Conservation (phyloP, 2,113 vertebrate species). For the Spheniscus mendiculus region DNA sequence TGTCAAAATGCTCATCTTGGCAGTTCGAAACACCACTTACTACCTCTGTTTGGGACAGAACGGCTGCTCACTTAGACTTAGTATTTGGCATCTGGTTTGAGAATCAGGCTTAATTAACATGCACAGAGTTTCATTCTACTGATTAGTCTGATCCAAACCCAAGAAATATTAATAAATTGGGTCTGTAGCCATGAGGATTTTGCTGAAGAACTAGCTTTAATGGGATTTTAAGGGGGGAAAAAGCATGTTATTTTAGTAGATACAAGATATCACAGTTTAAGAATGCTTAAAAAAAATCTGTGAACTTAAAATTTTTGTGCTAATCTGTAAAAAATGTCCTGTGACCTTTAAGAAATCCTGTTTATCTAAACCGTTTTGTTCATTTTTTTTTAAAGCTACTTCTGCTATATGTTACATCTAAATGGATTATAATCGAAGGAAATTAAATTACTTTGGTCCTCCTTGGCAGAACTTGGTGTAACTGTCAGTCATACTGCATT, state of each 20-base stretch:
- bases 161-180: not conserved
- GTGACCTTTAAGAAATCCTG: not conserved
- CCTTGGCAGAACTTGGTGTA: slow-evolving; percentile 22
- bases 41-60: not conserved
- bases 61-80: not conserved
- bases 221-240: not conserved
- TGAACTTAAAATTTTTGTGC: not conserved
- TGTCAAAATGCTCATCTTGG: not conserved
- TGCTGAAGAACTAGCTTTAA: not conserved
- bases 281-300: not conserved
- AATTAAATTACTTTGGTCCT: slow-evolving; percentile 50
- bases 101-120: not conserved
- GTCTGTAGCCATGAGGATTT: not conserved
- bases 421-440: slow-evolving; percentile 56
- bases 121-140: not conserved
- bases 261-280: not conserved
- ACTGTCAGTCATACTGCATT: slow-evolving; percentile 25
- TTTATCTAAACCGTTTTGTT: not conserved
- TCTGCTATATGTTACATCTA: slow-evolving; percentile 43
- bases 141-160: not conserved
- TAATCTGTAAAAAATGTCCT: not conserved
- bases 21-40: not conserved
- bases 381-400: not conserved
- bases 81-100: not conserved
- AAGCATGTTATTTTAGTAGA: not conserved